Conservation (phyloP, 2,113 vertebrate species). For the Corapipo altera region DNA sequence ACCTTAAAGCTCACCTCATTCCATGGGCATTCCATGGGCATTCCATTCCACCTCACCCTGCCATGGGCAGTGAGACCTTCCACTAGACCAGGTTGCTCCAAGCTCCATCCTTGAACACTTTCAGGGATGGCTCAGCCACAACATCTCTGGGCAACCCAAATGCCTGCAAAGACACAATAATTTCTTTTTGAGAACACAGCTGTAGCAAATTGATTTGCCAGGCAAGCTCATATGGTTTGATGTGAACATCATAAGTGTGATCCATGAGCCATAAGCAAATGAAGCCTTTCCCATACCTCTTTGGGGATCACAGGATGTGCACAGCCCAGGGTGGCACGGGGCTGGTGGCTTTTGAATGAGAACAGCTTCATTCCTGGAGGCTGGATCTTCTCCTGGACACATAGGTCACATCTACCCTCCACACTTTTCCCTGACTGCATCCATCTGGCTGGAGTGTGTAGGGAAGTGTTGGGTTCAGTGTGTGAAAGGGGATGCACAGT, state of each 20-base stretch:
- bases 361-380: not conserved
- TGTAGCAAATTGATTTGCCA: not conserved
- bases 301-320: not conserved
- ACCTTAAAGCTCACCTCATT: not conserved
- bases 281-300: not conserved
- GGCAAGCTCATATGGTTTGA: not conserved
- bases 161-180: not conserved
- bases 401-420: not conserved
- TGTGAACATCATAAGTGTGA: not conserved
- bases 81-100: not conserved
- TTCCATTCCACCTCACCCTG: no score
- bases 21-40: no score
- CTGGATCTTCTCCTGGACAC: not conserved
- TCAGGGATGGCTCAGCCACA: not conserved
- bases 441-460: not conserved
- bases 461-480: accelerated
- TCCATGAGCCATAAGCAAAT: not conserved
- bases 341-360: not conserved
- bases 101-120: not conserved
- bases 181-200: not conserved
- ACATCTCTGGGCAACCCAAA: not conserved
- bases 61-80: not conserved
- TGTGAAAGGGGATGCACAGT: not conserved
- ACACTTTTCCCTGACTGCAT: not conserved
- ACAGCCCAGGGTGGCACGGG: not conserved